Base-by-base conservation (phyloP, 2,888 invertebrate genomes). In the Phyllotreta cruciferae region DNA sequence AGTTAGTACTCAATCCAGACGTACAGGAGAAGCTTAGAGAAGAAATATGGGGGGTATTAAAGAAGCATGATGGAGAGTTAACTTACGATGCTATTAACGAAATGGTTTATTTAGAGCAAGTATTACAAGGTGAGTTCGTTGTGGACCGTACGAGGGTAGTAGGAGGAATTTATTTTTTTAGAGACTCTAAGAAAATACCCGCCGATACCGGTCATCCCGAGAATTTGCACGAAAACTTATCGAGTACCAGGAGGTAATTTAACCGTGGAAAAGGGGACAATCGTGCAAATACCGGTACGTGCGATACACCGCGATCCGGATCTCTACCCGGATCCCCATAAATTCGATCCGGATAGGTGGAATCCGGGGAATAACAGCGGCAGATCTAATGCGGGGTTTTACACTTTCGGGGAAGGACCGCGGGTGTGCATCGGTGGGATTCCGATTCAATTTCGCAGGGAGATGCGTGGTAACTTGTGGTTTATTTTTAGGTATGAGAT, bases 51-150 rank as follows among this genome's bases (percentile, higher is more conserved):
- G 45, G 63, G 0, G 73, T 75, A 6, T 39, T 81, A n/a, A 60
- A 71, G 0, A 74, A 75, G n/a, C 63, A 78, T 50, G 68, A 76
- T 2, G 80, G 78, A 0, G 67, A 70, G 9, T 44, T 83, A 0
- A 81, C 78, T 1, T 83, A 80, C 62, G 82, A 84, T 0, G 70
- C 77, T 0, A 55, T 84, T 0, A 75, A 75, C 44, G 80, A 82
- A n/a, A 79, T 84, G 82, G 77, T 76, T 1, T 84, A 83, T 61
- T 69, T 84, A 73, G 81, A 82, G 13, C 79, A 79, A 70, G 82
- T 82, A 0, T 71, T 83, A 1, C 70, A 75, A 56, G 80, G 80
- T 79, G 71, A 53, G 58, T 38, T n/a, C n/a, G n/a, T n/a, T n/a
- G n/a, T 47, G 10, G 10, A 47, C 6, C 10, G 34, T 39, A 11